phyloP scores from a whole-genome alignment of 1,140 invertebrate species.

The Drosophila malerkotliana region DNA sequence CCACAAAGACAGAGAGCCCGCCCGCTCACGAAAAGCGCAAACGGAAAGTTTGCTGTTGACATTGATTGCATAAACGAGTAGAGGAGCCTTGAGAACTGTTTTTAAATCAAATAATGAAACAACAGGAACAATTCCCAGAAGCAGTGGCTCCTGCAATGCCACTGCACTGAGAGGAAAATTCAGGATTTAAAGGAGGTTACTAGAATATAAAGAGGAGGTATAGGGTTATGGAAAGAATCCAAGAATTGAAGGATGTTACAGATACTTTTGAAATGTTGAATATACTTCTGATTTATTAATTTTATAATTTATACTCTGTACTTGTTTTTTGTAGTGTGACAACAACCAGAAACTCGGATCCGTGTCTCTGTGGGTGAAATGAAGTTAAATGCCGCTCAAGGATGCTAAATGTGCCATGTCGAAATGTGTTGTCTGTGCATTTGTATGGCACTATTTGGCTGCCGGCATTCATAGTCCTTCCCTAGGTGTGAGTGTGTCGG shows the following conservation, averaged over 20 bases:
- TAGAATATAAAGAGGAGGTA: too few relatives aligned
- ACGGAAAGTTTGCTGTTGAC: constrained; percentile 42
- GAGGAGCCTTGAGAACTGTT: constrained; percentile 31
- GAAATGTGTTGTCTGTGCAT: constrained; percentile 68
- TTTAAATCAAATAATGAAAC: constrained; percentile 66
- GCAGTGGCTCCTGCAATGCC: constrained; percentile 8
- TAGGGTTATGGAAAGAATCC: too few relatives aligned
- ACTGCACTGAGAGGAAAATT: not conserved
- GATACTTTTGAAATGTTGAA: too few relatives aligned
- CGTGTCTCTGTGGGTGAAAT: constrained; percentile 56
- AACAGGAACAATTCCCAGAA: constrained; percentile 22
- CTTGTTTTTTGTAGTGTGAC: not conserved
- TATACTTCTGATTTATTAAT: too few relatives aligned
- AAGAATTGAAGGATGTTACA: not conserved
- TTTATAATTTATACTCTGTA: not conserved
- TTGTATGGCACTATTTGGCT: constrained; percentile 69
- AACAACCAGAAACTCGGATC: constrained; percentile 19
- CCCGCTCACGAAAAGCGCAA: not conserved
- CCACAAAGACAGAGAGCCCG: not conserved
- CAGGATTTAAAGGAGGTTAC: not conserved
- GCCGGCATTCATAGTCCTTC: constrained; percentile 47
- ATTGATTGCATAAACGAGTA: constrained; percentile 63
- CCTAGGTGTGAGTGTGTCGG: constrained; percentile 19
- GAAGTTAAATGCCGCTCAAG: constrained; percentile 80
- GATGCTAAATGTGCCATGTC: constrained; percentile 80